These are phyloP conservation scores for Crossoptilon crossoptilon DNA, from an alignment of 2,797 vertebrate genomes.

Conservation along the genomic window DNA sequence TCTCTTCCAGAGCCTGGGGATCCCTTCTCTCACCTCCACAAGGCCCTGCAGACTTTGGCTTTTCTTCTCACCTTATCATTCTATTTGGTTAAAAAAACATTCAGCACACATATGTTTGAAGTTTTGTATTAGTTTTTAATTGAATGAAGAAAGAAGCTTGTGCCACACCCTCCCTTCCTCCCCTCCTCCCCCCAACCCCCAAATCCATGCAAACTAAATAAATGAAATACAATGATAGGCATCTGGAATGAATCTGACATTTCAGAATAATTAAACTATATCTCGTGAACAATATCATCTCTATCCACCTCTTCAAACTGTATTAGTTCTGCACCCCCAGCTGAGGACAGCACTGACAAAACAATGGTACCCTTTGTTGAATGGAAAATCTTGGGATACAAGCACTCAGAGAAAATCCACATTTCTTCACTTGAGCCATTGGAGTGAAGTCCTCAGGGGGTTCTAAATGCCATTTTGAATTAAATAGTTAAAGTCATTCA, in stretches of 20 bases:
- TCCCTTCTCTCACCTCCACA: not conserved
- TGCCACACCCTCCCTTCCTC: too few relatives aligned
- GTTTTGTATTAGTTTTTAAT: not conserved
- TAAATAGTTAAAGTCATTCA: not conserved
- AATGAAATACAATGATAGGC: not conserved
- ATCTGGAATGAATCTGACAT: not conserved
- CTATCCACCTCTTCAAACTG: not conserved
- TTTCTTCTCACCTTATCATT: not conserved
- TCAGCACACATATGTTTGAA: not conserved
- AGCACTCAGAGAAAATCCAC: not conserved
- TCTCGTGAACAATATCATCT: not conserved
- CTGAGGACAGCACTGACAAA: not conserved
- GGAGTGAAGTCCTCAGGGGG: not conserved
- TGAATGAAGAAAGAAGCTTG: not conserved
- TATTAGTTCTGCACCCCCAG: not conserved
- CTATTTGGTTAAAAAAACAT: not conserved
- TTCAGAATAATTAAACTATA: not conserved
- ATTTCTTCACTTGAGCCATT: not conserved
- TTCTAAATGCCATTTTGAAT: not conserved
- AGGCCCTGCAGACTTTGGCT: not conserved
- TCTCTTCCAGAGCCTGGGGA: constrained; percentile 1
- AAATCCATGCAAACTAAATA: not conserved
- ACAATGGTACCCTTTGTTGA: not conserved
- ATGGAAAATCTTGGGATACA: not conserved
- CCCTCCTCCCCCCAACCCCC: not conserved